Base-by-base conservation (phyloP, 2,113 vertebrate species). In the Phalacrocorax brasilianus region DNA sequence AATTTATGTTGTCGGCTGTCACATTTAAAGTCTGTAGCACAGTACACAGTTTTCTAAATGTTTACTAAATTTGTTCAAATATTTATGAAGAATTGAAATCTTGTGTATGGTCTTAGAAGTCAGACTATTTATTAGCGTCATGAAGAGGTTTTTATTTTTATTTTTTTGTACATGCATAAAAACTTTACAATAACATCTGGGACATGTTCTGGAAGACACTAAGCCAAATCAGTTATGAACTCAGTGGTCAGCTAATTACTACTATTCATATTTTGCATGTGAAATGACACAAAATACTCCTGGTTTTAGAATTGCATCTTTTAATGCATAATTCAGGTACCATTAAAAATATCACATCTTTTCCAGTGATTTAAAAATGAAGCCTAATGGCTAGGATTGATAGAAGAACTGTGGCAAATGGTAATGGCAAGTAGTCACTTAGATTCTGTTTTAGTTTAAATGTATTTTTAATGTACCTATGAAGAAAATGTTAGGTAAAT, bases 1-100 rank as follows among this genome's bases (percentile, higher is more conserved):
- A 91, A 95, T 94, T 79, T 95, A 96, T 85, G 90, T 76, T 78
- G 24, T 95, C 85, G 66, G 77, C 88, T 97, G 93, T 96, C 92
- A 85, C 50, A 76, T 86, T 92, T 93, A 88, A 97, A 96, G 87
- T 56, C 77, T 61, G 33, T 93, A 85, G 68, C 65, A 59, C 35
- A 87, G 82, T 89, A 86, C 12, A 66, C 45, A 85, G n/a, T 92
- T 97, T 96, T 97, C 56, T 73, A 95, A 95, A 95, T 95, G 87
- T 86, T 97, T 96, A 96, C 92, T 95, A 89, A 83, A 95, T 88
- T 30, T 40, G 47, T 95, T 96, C 75, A 93, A 74, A 89, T 94
- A 68, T 96, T 97, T 97, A 92, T 93, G 75, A 97, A 94, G 93
- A 94, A 95, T 17, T 84, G 59, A 95, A 94, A 94, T 96, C 47